Conservation (phyloP, 2,113 vertebrate species). For the Phalacrocorax pelagicus region DNA sequence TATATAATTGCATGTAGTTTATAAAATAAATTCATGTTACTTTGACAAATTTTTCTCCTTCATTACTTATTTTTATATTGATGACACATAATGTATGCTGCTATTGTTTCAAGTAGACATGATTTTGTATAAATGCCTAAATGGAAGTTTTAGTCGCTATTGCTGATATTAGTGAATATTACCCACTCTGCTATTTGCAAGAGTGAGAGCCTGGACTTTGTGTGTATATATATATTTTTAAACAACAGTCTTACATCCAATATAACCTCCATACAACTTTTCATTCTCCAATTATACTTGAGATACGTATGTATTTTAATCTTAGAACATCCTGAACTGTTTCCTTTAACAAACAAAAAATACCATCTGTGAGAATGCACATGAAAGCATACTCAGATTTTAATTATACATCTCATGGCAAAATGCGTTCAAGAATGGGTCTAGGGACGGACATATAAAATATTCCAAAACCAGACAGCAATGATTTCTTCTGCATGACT, state of each 20-base stretch:
- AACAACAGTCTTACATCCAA: slow-evolving; percentile 14
- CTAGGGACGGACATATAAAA: slow-evolving; percentile 39
- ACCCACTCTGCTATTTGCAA: not conserved
- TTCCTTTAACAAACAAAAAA: slow-evolving; percentile 68
- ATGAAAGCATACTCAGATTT: slow-evolving; percentile 62
- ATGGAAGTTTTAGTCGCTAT: not conserved
- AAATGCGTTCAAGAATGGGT: slow-evolving; percentile 46
- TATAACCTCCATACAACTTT: slow-evolving; percentile 50
- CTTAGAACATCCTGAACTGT: slow-evolving; percentile 64
- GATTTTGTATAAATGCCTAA: not conserved
- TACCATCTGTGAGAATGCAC: slow-evolving; percentile 67
- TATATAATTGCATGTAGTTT: not conserved
- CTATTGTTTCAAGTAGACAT: not conserved
- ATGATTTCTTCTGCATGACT: slow-evolving; percentile 42
- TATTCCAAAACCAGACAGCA: slow-evolving; percentile 27
- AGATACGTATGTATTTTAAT: slow-evolving; percentile 65
- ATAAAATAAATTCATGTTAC: not conserved
- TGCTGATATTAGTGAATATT: not conserved
- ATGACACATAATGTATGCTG: not conserved
- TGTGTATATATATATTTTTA: not conserved
- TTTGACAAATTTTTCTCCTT: not conserved
- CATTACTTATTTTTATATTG: not conserved
- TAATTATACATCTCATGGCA: slow-evolving; percentile 64
- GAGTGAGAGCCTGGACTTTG: not conserved
- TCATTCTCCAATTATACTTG: slow-evolving; percentile 48